Percentiles rank a stretch among this genome's conserved stretches.
Evolutionary conservation across 2,888 invertebrate genomes (phyloP).

Genomic region (Himalopsyche tibetana): DNA sequence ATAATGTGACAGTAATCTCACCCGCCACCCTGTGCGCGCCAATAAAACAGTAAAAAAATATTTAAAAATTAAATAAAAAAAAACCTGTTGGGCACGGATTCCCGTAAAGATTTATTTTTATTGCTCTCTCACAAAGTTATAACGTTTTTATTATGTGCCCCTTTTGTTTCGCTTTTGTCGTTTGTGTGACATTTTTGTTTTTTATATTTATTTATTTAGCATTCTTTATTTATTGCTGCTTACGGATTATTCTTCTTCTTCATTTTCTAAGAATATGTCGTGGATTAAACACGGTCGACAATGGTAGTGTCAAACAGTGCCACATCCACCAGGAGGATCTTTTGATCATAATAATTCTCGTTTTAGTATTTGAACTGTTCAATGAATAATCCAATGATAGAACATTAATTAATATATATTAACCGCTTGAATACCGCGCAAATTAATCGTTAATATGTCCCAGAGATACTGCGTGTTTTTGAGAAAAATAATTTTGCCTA

Average conservation of each 20-base stretch:
- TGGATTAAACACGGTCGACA: not conserved
- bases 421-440: too few relatives aligned
- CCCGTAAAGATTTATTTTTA: slow-evolving; percentile 57
- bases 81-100: slow-evolving; percentile 47
- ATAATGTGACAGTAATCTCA: slow-evolving; percentile 45
- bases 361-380: too few relatives aligned
- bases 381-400: too few relatives aligned
- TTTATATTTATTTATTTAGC: slow-evolving; percentile 43
- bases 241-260: not conserved
- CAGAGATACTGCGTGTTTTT: too few relatives aligned
- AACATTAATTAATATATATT: too few relatives aligned
- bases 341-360: too few relatives aligned
- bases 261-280: not conserved
- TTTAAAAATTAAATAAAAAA: slow-evolving; percentile 44
- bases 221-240: slow-evolving; percentile 37
- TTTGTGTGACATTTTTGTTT: slow-evolving; percentile 37
- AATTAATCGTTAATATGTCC: too few relatives aligned
- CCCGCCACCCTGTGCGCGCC: slow-evolving; percentile 5
- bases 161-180: slow-evolving; percentile 50
- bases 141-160: slow-evolving; percentile 60
- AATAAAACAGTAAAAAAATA: slow-evolving; percentile 46
- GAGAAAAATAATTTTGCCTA: too few relatives aligned
- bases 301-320: not conserved
- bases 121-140: slow-evolving; percentile 56
- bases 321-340: not conserved